Base-by-base conservation (phyloP, 2,888 invertebrate genomes). In the Pyrocoelia pectoralis region DNA sequence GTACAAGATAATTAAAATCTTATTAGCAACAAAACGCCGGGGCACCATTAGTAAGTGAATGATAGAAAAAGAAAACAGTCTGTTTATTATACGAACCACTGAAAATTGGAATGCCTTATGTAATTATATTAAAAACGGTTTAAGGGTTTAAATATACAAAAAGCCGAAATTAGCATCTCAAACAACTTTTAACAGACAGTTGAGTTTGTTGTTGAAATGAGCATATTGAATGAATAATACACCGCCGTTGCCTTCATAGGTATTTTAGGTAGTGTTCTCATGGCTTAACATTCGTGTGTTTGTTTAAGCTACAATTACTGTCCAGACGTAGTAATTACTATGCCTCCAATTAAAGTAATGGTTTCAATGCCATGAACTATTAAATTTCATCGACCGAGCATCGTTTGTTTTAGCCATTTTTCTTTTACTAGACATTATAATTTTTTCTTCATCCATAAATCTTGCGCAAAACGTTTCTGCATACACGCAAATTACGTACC, bases 271-370 rank as follows among this genome's bases (percentile, higher is more conserved):
- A 38, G 53, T 48, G 74, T 76, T 74, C 76, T 73, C 76, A 76
- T 74, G 63, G 28, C 38, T 55, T 38, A 73, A 72, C 70, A 72
- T 76, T 75, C 76, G 76, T 78, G 78, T 80, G 76, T 80, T 80
- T 80, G 79, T 79, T 80, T 80, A 79, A 77, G 75, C 71, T 74
- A 74, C 76, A 79, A 79, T 78, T 78, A 79, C 72, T 70, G 68
- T 68, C 76, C 80, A 79, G 80, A 80, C 80, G 75, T 75, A 78
- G 78, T 79, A 81, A 81, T 81, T 81, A 81, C 76, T 74, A 69
- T 69, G 70, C 76, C 72, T 74, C 80, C 81, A 82, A 82, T 82
- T 82, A 82, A 82, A 81, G 81, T 82, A 82, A 82, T 82, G 80
- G 80, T 74, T 71, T 76, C 76, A 77, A 76, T 80, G 81, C 80